phyloP scores from a whole-genome alignment of 2,797 vertebrate genomes.

The Poeciliopsis paucimaculata region DNA sequence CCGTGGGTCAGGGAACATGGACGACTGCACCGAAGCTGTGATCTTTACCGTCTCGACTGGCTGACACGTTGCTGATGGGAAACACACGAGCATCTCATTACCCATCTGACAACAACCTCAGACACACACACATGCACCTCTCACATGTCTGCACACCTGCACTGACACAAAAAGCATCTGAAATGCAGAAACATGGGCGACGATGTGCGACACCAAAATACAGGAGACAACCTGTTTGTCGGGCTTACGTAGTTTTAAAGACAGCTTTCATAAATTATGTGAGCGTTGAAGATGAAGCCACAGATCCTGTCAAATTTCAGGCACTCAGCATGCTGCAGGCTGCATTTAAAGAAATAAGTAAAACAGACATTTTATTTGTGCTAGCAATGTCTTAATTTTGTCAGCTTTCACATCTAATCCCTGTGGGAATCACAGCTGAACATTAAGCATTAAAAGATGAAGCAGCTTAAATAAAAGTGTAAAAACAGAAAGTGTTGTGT shows the following conservation, averaged over 20 bases:
- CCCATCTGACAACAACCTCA: conserved; percentile 53
- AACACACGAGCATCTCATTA: conserved; percentile 56
- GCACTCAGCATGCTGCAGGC: not conserved
- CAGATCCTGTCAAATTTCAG: conserved; percentile 11
- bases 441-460: not conserved
- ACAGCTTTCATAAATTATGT: conserved; percentile 30
- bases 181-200: conserved; percentile 14
- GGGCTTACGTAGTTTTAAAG: conserved; percentile 31
- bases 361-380: not conserved
- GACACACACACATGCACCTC: conserved; percentile 29
- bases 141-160: conserved; percentile 39
- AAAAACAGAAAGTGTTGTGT: not conserved
- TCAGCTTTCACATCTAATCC: not conserved
- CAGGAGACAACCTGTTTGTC: conserved; percentile 40
- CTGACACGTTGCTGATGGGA: conserved; percentile 46
- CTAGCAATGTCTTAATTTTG: not conserved
- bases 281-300: not conserved
- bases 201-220: conserved; percentile 20
- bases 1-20: conserved; percentile 48
- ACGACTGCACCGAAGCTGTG: conserved; percentile 31
- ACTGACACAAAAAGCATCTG: conserved; percentile 25
- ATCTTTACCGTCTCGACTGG: conserved; percentile 36
- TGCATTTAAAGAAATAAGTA: not conserved
- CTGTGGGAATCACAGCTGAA: not conserved
- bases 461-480: not conserved